These are phyloP conservation scores for Xenopus borealis DNA, from an alignment of 2,113 vertebrate species.

Conservation along the genomic window DNA sequence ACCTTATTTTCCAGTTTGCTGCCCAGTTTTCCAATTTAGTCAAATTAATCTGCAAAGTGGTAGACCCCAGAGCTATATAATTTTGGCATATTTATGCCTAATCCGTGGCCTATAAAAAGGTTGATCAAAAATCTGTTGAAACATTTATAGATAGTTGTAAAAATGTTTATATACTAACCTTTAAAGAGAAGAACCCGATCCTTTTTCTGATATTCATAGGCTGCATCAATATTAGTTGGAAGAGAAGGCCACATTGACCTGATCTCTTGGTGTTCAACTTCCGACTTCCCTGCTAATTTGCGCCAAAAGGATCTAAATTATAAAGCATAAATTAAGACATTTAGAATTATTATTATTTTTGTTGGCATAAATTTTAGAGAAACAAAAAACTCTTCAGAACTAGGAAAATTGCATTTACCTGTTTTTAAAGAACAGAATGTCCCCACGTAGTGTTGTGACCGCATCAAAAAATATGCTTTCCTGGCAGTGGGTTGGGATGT, in stretches of 20 bases:
- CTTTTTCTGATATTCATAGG: constrained; percentile 63
- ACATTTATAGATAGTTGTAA: no score
- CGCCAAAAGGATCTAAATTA: constrained; percentile 79
- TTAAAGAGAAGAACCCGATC: constrained; percentile 69
- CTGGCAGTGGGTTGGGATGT: constrained; percentile 63
- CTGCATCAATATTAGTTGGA: constrained; percentile 78
- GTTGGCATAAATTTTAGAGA: no score
- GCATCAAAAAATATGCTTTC: constrained; percentile 73
- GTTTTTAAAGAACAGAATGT: constrained; percentile 84
- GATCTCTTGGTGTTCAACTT: constrained; percentile 68
- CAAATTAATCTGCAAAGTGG: no score
- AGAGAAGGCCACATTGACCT: constrained; percentile 74
- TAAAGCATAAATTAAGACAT: constrained; percentile 23
- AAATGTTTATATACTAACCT: constrained; percentile 55
- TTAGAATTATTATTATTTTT: no score
- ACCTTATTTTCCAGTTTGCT: no score
- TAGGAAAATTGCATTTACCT: constrained; percentile 65
- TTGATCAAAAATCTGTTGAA: no score
- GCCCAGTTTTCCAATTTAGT: no score
- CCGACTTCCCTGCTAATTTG: constrained; percentile 56
- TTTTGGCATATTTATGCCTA: no score
- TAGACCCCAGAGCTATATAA: no score
- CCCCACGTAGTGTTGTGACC: constrained; percentile 72
- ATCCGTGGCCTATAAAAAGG: no score
- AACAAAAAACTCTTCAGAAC: background rate